A percentile compares a stretch with the other conserved stretches of the same genome.
phyloP scores from a whole-genome alignment of 2,888 invertebrate species.

The Ophraella communa region DNA sequence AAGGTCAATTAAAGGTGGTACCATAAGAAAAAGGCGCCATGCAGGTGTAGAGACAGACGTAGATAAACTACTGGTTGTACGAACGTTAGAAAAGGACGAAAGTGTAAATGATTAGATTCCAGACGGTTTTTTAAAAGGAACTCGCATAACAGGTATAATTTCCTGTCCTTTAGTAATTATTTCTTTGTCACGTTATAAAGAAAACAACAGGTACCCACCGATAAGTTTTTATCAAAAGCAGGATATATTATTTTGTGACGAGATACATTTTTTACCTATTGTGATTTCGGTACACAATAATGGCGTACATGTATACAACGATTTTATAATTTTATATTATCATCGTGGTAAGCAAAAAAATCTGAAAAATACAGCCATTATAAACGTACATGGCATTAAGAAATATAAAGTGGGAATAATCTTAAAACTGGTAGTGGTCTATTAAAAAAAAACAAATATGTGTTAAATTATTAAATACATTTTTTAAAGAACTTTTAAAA shows the following conservation, averaged over 20 bases:
- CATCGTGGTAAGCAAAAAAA: not conserved
- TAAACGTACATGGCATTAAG: too few relatives aligned
- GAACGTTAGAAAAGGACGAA: constrained; percentile 41
- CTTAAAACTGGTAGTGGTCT: too few relatives aligned
- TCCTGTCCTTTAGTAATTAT: constrained; percentile 53
- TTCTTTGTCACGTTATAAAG: constrained; percentile 56
- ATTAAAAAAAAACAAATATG: too few relatives aligned
- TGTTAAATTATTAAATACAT: too few relatives aligned
- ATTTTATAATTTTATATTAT: too few relatives aligned
- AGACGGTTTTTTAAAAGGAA: constrained; percentile 54
- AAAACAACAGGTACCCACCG: constrained; percentile 20
- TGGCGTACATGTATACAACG: too few relatives aligned
- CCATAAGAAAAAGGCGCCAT: constrained; percentile 52
- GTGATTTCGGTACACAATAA: not conserved
- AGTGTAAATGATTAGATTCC: constrained; percentile 53
- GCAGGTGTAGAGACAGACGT: constrained; percentile 39
- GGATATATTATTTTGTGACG: constrained; percentile 18
- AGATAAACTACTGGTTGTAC: constrained; percentile 30
- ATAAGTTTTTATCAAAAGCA: constrained; percentile 13
- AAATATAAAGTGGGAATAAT: too few relatives aligned
- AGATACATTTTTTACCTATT: not conserved
- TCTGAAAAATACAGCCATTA: not conserved
- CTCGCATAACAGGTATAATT: constrained; percentile 50
- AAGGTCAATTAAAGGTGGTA: constrained; percentile 52
- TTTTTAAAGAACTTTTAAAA: too few relatives aligned